These are phyloP conservation scores for Agrotis clavis DNA, from an alignment of 2,888 invertebrate species.

Conservation along the genomic window DNA sequence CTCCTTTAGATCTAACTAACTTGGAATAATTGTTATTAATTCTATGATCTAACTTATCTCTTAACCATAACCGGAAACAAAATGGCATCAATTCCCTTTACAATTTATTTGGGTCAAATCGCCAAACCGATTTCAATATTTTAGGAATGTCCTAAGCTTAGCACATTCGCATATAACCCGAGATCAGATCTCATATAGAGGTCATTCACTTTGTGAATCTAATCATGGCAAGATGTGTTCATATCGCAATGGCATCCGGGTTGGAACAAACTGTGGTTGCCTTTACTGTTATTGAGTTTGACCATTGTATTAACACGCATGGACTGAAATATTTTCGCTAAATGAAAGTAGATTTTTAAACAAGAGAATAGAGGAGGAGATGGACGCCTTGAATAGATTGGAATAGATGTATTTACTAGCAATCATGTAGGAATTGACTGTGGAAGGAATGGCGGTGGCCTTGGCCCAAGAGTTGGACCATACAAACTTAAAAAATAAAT, in stretches of 20 bases:
- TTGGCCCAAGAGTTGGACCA: too few species aligned
- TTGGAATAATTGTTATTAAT: too few species aligned
- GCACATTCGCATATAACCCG: neutral
- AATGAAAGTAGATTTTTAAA: too few species aligned
- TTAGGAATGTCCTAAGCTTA: neutral
- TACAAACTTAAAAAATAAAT: too few species aligned
- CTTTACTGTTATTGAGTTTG: slow-evolving; percentile 7
- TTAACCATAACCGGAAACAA: neutral
- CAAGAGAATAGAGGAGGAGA: too few species aligned
- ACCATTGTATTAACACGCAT: neutral
- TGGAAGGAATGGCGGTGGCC: too few species aligned
- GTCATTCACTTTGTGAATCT: slow-evolving; percentile 33
- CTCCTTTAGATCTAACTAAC: too few species aligned
- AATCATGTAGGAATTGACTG: too few species aligned
- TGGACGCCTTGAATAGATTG: too few species aligned
- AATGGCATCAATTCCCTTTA: neutral
- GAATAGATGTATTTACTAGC: too few species aligned
- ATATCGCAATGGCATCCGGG: neutral
- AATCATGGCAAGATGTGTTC: slow-evolving; percentile 41
- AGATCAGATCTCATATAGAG: slow-evolving; percentile 18
- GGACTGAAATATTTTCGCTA: too few species aligned
- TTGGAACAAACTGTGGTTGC: slow-evolving; percentile 1
- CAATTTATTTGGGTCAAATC: slow-evolving; percentile 30
- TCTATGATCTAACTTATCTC: too few species aligned
- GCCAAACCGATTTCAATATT: slow-evolving; percentile 14